Evolutionary conservation across 2,797 vertebrate genomes (phyloP).

Genomic region (Tympanoctomys barrerae): DNA sequence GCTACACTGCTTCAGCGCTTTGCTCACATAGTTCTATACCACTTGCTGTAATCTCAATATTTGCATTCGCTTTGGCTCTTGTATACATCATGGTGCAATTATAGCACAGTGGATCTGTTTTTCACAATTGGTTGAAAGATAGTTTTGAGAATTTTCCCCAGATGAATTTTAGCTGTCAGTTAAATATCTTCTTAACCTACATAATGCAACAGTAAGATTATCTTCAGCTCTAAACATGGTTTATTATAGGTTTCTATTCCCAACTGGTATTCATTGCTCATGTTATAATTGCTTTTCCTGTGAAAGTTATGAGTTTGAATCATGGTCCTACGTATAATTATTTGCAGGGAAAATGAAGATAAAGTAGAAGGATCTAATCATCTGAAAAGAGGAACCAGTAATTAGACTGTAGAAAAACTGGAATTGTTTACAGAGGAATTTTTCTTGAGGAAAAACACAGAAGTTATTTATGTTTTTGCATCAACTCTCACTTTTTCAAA

Average conservation of each 20-base stretch:
- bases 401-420: constrained; percentile 56
- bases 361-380: constrained; percentile 43
- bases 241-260: constrained; percentile 56
- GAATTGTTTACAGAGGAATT: constrained; percentile 29
- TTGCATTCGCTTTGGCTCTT: not conserved
- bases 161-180: constrained; percentile 40
- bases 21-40: not conserved
- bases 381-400: constrained; percentile 48
- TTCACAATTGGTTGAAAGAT: not conserved
- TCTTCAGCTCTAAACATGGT: constrained; percentile 33
- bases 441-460: constrained; percentile 6
- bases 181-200: constrained; percentile 61
- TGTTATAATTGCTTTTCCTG: constrained; percentile 55
- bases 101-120: not conserved
- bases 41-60: not conserved
- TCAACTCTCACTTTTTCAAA: not conserved
- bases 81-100: not conserved
- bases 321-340: constrained; percentile 46
- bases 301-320: constrained; percentile 59
- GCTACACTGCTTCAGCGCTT: not conserved
- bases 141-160: constrained; percentile 13
- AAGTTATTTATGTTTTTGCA: constrained; percentile 49
- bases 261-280: not conserved
- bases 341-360: constrained; percentile 71
- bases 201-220: constrained; percentile 61